phyloP scores from a whole-genome alignment of 2,113 vertebrate species.

The Elanoides forficatus region DNA sequence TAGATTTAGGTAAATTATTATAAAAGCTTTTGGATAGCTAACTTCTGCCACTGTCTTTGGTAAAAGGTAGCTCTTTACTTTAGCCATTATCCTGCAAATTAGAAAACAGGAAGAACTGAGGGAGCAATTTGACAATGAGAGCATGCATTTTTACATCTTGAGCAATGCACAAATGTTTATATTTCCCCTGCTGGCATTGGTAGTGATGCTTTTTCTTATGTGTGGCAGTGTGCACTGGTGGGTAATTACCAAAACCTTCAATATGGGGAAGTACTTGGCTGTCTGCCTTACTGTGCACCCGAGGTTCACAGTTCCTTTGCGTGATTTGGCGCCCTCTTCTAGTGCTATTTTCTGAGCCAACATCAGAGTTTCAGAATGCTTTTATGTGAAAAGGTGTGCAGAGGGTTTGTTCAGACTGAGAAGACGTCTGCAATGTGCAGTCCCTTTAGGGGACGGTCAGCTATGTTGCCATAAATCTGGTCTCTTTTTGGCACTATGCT shows the following conservation, averaged over 20 bases:
- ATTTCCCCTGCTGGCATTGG: not conserved
- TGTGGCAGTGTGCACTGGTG: not conserved
- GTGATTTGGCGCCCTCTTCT: not conserved
- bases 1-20: not conserved
- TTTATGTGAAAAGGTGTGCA: not conserved
- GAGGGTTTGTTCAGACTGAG: not conserved
- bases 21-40: not conserved
- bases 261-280: not conserved
- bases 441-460: not conserved
- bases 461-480: not conserved
- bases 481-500: not conserved
- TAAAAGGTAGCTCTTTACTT: not conserved
- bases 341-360: not conserved
- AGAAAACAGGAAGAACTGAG: not conserved
- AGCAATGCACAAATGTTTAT: not conserved
- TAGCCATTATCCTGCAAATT: not conserved
- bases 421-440: not conserved
- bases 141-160: not conserved
- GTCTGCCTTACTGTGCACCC: not conserved
- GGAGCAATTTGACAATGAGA: not conserved
- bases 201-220: not conserved
- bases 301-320: not conserved
- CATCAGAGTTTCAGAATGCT: not conserved
- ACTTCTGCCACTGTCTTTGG: not conserved
- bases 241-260: not conserved